Evolutionary conservation across 2,113 vertebrate species (phyloP).

Genomic region (Centropristis striata): DNA sequence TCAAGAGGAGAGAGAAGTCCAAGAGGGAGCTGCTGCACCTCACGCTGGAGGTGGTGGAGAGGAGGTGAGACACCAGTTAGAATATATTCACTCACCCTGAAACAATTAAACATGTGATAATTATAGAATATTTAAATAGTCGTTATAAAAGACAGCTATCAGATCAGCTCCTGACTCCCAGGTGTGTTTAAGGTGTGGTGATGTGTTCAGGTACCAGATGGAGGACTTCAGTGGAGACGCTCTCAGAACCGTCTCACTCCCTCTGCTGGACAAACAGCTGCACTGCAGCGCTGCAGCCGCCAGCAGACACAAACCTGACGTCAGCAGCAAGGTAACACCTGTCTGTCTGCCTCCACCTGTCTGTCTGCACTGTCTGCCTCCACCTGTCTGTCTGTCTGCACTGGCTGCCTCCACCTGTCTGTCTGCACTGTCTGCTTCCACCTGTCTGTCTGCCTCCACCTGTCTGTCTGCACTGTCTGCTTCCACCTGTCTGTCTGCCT

Average conservation of each 20-base stretch:
- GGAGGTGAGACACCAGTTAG: too few relatives aligned
- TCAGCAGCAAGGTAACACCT: too few relatives aligned
- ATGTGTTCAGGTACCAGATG: slow-evolving; percentile 88
- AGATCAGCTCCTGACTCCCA: too few relatives aligned
- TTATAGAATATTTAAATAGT: too few relatives aligned
- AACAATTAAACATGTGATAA: too few relatives aligned
- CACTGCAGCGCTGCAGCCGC: slow-evolving; percentile 85
- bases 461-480: too few relatives aligned
- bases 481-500: too few relatives aligned
- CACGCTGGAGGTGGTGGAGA: slow-evolving; percentile 94
- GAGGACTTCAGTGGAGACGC: slow-evolving; percentile 93
- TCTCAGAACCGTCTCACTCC: slow-evolving; percentile 91
- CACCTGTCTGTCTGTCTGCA: too few relatives aligned
- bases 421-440: neutral
- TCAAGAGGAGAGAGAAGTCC: slow-evolving; percentile 94
- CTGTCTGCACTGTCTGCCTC: too few relatives aligned
- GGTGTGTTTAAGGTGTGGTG: neutral
- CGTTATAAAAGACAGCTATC: too few relatives aligned
- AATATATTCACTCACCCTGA: too few relatives aligned
- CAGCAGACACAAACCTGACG: slow-evolving; percentile 90
- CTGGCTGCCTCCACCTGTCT: neutral
- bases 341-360: too few relatives aligned
- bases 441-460: neutral
- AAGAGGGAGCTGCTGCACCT: slow-evolving; percentile 94
- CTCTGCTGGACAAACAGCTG: slow-evolving; percentile 89